phyloP scores from a whole-genome alignment of 2,797 vertebrate genomes.

The Urocyon cinereoargenteus region DNA sequence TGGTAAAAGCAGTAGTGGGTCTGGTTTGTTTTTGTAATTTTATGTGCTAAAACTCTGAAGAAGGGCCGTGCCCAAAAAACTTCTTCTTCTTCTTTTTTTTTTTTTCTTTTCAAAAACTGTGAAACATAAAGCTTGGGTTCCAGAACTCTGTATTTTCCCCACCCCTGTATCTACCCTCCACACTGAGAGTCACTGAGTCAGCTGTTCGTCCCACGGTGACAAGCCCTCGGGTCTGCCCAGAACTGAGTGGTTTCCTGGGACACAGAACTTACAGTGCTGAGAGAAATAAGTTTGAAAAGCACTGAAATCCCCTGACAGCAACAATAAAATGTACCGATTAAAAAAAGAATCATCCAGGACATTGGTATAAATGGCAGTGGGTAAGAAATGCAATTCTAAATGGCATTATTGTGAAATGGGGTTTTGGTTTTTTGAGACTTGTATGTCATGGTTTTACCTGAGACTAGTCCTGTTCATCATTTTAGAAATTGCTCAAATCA shows the following conservation, averaged over 20 bases:
- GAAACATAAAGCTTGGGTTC: not conserved
- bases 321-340: not conserved
- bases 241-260: not conserved
- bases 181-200: not conserved
- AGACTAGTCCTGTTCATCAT: not conserved
- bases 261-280: not conserved
- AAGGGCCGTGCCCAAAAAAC: not conserved
- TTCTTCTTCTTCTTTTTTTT: not conserved
- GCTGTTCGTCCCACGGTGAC: not conserved
- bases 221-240: not conserved
- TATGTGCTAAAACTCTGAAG: not conserved
- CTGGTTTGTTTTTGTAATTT: constrained; percentile 22
- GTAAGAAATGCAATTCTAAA: not conserved
- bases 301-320: not conserved
- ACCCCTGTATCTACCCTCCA: not conserved
- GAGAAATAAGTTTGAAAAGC: not conserved
- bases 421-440: not conserved
- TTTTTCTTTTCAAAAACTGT: not conserved
- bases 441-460: not conserved
- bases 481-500: not conserved
- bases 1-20: not conserved
- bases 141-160: accelerated
- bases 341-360: not conserved
- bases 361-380: not conserved
- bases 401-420: not conserved